A percentile compares a stretch with the other conserved stretches of the same genome.
phyloP scores from a whole-genome alignment of 35 echinoderm and acorn worm species.

The Apostichopus japonicus region DNA sequence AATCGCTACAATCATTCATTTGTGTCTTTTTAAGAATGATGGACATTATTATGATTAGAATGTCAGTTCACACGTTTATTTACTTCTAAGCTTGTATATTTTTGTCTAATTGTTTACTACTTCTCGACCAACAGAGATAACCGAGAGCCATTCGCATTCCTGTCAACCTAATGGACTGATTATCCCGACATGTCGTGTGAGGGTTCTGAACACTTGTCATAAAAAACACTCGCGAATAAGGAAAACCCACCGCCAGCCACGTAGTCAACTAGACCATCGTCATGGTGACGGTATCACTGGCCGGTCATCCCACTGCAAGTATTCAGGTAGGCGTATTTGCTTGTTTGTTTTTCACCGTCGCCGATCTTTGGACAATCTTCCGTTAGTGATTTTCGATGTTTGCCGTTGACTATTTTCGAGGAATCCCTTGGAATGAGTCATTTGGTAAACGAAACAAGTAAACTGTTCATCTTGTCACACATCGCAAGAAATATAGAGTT shows the following conservation, averaged over 20 bases:
- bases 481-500: background rate
- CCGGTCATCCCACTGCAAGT: background rate
- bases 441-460: background rate
- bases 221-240: background rate
- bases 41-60: background rate
- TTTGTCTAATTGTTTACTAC: slow-evolving; percentile 4
- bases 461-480: background rate
- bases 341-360: background rate
- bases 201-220: background rate
- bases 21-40: background rate
- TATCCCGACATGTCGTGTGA: background rate
- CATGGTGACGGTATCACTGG: background rate
- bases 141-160: background rate
- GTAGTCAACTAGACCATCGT: no score
- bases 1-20: background rate
- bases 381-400: slow-evolving; percentile 9
- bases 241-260: background rate
- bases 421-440: slow-evolving; percentile 23
- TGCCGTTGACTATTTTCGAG: background rate
- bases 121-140: background rate
- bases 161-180: background rate
- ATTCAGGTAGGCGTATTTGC: slow-evolving; percentile 26
- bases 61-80: slow-evolving; percentile 31
- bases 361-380: slow-evolving; percentile 22
- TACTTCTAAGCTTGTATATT: slow-evolving; percentile 6